Base-by-base conservation (phyloP, 2,113 vertebrate species). In the Nycticebus coucang region DNA sequence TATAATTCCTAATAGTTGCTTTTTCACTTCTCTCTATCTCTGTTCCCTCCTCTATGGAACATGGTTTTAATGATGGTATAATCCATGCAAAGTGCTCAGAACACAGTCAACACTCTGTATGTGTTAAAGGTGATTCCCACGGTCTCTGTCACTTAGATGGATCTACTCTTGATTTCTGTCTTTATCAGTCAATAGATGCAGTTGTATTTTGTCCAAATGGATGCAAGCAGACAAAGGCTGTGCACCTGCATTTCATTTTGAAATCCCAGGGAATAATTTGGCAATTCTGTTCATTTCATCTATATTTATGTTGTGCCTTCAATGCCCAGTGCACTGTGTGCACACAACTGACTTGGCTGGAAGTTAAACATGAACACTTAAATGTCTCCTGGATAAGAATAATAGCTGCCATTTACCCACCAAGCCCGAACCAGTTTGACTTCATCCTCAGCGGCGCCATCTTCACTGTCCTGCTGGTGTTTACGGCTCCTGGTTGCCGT, bases 41-140 rank as follows among this genome's bases (percentile, higher is more conserved):
- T 35, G 18, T 45, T 71, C 26, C 71, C 64, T 72, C 35, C 33
- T 11, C 41, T 41, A 1, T 10, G 14, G 33, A 37, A 45, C 4
- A 3, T 22, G 2, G n/a, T 45, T 74, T 30, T 26, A 26, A 3
- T 30, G 77, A 9, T 18, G 30, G 57, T 33, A 68, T 60, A 17
- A 87, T 37, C 74, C 15, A 8, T 1, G 7, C 7, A 12, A 22
- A 14, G 28, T 10, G 26, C 53, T 59, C 35, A 57, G 74, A 53
- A 37, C 26, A 17, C 37, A 18, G 4, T 14, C 3, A 2, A 53
- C 9, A 72, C 1, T 60, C 22, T 0, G 0, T 64, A 1, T 19
- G 7, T 11, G 14, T 83, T 41, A 26, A 84, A 80, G 55, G n/a
- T 10, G 13, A 35, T 30, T 80, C n/a, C 26, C 22, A 10, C 10